phyloP scores from a whole-genome alignment of 2,888 invertebrate species.

The Bimastos eiseni region DNA sequence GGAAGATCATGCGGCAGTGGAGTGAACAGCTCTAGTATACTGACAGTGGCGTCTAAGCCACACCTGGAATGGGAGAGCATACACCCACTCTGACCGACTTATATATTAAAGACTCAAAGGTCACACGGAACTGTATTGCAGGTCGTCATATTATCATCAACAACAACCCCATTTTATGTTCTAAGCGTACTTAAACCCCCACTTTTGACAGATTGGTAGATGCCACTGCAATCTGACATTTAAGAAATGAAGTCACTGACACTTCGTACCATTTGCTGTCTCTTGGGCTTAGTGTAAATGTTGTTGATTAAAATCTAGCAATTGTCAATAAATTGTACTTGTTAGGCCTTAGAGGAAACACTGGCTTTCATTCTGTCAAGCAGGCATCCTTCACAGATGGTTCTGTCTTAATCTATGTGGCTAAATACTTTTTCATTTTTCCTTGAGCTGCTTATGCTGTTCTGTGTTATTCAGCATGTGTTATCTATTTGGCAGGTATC shows the following conservation, averaged over 20 bases:
- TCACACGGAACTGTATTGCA: too few species aligned
- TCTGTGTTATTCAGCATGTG: background rate
- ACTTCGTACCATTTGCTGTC: background rate
- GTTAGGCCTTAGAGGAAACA: background rate
- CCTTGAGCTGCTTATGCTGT: background rate
- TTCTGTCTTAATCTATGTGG: background rate
- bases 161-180: too few species aligned
- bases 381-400: background rate
- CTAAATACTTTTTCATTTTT: background rate
- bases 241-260: background rate
- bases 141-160: too few species aligned
- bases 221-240: too few species aligned
- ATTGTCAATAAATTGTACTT: background rate
- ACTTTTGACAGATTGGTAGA: too few species aligned
- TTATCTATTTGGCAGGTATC: background rate
- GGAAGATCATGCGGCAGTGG: background rate
- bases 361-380: background rate
- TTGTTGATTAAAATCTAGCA: background rate
- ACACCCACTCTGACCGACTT: too few species aligned
- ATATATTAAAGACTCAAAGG: too few species aligned
- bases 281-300: background rate
- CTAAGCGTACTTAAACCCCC: too few species aligned
- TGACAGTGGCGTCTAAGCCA: too few species aligned
- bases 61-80: too few species aligned
- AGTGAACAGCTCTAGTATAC: background rate